Evolutionary conservation across 2,113 vertebrate species (phyloP).

Genomic region (Meleagris gallopavo): DNA sequence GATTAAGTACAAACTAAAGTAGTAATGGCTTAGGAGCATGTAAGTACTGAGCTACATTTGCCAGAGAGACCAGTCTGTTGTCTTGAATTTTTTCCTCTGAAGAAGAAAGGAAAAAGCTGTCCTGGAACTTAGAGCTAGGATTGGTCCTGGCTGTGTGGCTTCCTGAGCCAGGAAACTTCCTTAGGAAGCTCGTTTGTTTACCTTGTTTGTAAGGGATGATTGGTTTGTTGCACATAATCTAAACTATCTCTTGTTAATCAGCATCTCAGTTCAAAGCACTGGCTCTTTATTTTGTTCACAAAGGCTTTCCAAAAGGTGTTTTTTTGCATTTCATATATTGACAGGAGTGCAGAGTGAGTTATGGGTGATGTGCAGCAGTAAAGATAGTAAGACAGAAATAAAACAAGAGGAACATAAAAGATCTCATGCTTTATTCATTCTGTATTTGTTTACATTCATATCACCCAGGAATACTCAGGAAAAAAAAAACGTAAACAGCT

Average conservation of each 20-base stretch:
- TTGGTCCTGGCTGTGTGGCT: background rate
- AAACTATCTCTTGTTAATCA: background rate
- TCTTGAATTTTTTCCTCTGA: background rate
- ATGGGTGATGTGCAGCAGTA: background rate
- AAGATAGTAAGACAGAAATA: slow-evolving; percentile 8
- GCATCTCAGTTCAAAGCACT: background rate
- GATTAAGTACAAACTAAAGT: slow-evolving; percentile 3
- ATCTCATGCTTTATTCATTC: slow-evolving; percentile 53
- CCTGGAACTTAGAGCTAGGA: background rate
- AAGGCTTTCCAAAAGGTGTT: background rate
- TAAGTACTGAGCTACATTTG: background rate
- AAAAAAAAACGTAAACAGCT: slow-evolving; percentile 21
- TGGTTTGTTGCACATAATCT: background rate
- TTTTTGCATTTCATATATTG: rapidly evolving
- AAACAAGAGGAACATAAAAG: background rate
- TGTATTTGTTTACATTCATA: slow-evolving; percentile 1
- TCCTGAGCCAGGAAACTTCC: background rate
- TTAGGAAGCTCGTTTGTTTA: background rate
- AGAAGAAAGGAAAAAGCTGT: slow-evolving; percentile 7
- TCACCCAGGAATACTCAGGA: background rate
- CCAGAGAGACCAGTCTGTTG: background rate
- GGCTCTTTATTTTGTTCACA: background rate
- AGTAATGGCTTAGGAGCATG: background rate
- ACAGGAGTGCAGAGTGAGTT: background rate
- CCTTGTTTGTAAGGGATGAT: background rate